Base-by-base conservation (phyloP, 2,113 vertebrate genomes). In the Vireo altiloquus region DNA sequence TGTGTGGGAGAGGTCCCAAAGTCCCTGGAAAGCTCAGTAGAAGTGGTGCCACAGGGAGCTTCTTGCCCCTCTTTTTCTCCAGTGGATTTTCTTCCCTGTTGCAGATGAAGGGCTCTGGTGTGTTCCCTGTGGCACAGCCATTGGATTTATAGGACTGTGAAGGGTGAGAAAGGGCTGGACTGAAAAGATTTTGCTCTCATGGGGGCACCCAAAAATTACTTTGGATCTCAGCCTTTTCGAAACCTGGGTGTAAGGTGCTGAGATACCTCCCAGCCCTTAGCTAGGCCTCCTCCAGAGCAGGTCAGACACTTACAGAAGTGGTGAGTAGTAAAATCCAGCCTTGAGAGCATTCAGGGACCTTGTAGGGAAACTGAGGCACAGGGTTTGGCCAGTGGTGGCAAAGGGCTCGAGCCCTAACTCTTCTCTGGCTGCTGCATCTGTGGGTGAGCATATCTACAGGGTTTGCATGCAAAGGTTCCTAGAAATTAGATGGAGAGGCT, bases 321-420 rank as follows among this genome's bases (percentile, higher is more conserved):
- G 1, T 9, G 11, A 35, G 57, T 27, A 16, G 9, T 7, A 31
- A 74, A 92, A 76, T 44, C 63, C 68, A 77, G 3, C 28, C 35
- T 57, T 0, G 1, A 40, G 13, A 0, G 1, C 2, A 10, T 23
- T 8, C 40, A 71, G 56, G 21, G 13, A 42, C 16, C 30, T 31
- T 37, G 25, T 1, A 71, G 49, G 37, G 66, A 85, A 85, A 65
- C 69, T 15, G 90, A 87, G 82, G 66, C 49, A 17, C 5, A 25
- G 49, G 31, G 17, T 9, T 30, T 23, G 35, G 21, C 17, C 27
- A 35, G n/a, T 7, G 30, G 9, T 52, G 31, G 11, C n/a, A 40
- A 19, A 56, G 35, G 9, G 16, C 15, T 46, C 4, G 4, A 72
- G 6, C 17, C 20, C 22, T 23, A 56, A 22, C 46, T 52, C 28